Conservation (phyloP, 1,140 invertebrate genomes). For the Halictus rubicundus region DNA sequence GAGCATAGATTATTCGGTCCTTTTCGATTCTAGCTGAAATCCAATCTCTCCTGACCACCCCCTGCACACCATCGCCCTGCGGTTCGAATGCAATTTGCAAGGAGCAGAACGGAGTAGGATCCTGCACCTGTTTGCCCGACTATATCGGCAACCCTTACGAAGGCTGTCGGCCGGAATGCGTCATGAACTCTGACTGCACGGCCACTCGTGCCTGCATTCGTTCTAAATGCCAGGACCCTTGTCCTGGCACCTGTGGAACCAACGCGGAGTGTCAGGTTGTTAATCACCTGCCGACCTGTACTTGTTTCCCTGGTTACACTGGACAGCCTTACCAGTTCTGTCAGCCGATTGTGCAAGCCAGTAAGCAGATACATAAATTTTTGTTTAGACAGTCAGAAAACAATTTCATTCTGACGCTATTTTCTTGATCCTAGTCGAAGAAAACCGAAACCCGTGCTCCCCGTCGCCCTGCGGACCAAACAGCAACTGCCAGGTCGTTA, state of each 20-base stretch:
- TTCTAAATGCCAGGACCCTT: conserved; percentile 82
- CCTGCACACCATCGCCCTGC: conserved; percentile 86
- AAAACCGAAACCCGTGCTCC: conserved; percentile 76
- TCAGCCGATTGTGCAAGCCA: conserved; percentile 63
- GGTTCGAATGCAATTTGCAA: conserved; percentile 87
- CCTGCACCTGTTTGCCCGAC: conserved; percentile 84
- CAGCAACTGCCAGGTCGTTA: conserved; percentile 79
- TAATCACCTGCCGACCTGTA: conserved; percentile 82
- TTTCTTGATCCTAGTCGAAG: neutral
- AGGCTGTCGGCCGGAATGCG: conserved; percentile 80
- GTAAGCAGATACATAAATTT: conserved; percentile 66
- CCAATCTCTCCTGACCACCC: conserved; percentile 66
- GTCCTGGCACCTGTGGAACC: conserved; percentile 81
- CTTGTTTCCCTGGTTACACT: conserved; percentile 81
- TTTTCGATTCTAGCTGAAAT: conserved; percentile 17
- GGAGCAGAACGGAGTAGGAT: conserved; percentile 88
- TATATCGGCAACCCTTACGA: conserved; percentile 79
- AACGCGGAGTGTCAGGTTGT: conserved; percentile 80
- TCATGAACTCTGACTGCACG: conserved; percentile 78
- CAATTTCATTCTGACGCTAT: neutral
- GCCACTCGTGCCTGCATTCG: conserved; percentile 80
- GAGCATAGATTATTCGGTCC: neutral
- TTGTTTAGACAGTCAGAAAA: neutral
- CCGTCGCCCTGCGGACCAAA: conserved; percentile 83
- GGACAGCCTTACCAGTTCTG: conserved; percentile 81